Percentiles rank a stretch among this genome's conserved stretches.
Evolutionary conservation across 2,888 invertebrate genomes (phyloP).

Genomic region (Sminthurinus aureus): DNA sequence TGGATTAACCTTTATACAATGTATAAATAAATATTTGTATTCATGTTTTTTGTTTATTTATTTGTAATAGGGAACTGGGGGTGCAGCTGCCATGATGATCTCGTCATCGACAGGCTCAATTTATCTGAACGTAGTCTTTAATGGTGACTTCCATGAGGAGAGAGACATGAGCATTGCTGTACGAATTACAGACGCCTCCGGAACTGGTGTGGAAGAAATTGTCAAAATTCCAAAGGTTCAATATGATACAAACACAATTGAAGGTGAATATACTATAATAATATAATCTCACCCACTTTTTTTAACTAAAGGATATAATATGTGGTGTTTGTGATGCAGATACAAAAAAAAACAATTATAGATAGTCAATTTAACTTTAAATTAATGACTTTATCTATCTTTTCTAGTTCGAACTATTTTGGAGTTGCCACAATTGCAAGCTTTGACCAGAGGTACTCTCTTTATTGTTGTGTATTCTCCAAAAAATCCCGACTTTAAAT

Average conservation of each 20-base stretch:
- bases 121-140: slow-evolving; percentile 81
- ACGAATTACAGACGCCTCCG: slow-evolving; percentile 57
- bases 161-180: slow-evolving; percentile 58
- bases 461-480: slow-evolving; percentile 75
- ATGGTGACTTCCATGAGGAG: slow-evolving; percentile 73
- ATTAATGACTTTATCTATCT: too few species aligned
- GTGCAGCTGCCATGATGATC: slow-evolving; percentile 85
- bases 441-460: slow-evolving; percentile 79
- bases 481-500: slow-evolving; percentile 69
- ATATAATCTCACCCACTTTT: too few species aligned
- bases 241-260: slow-evolving; percentile 71
- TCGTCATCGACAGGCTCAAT: slow-evolving; percentile 75
- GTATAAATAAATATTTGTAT: too few species aligned
- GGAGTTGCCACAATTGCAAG: slow-evolving; percentile 76
- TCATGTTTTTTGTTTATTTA: neutral
- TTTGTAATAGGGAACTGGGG: slow-evolving; percentile 70
- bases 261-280: too few species aligned
- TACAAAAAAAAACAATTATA: slow-evolving; percentile 73
- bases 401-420: slow-evolving; percentile 78
- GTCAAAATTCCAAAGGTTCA: slow-evolving; percentile 58
- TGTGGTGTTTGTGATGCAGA: too few species aligned
- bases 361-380: neutral
- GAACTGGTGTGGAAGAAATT: slow-evolving; percentile 55
- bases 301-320: too few species aligned
- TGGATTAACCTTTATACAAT: too few species aligned